Evolutionary conservation across 23 tunicate genomes (phyloP), one percentile per base, ranked within the genome.

Genomic region (Styela clava): DNA sequence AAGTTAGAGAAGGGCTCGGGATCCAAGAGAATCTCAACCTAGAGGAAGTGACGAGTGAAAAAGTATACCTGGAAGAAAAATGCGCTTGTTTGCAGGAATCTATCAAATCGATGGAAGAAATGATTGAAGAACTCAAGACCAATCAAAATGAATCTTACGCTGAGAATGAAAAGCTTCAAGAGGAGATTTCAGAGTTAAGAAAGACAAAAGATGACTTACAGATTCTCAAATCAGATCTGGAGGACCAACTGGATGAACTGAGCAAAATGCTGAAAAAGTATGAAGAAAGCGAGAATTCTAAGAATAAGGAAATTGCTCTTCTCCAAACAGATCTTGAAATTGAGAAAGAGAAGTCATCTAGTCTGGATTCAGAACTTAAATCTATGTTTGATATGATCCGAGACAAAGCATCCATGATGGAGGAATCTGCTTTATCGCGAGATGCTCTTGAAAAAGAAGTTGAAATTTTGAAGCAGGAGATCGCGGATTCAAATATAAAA

Each of bases 351-450:
- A 73, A 73, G 32, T 29, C 56, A n/a, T 73, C 56, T 1, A n/a
- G 32, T 16, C 31, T 44, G 29, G 52, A 76, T 24, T 52, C 35
- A 16, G 33, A 76, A 9, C 81, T 76, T 16, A 22, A 76, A 52
- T 76, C 81, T 1, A 64, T 76, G 21, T 76, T 37, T 44, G 81
- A 36, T 24, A 76, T 76, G 81, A 76, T 76, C 81, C 28, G 81
- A 25, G 65, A 52, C 9, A 76, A 76, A 44, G 81, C 65, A 7
- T 25, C 81, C 12, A n/a, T 44, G 81, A 76, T 76, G 81, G 81
- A 76, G 30, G 81, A 76, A 52, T 76, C 81, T 0, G 81, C 81
- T 0, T 23, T 64, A 23, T 76, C 81, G 24, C 18, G 81, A 76
- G 81, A 76, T 21, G 65, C 64, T 44, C 64, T 76, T 18, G 81